Conservation (phyloP, 2,797 vertebrate genomes). For the Danio albolineatus region DNA sequence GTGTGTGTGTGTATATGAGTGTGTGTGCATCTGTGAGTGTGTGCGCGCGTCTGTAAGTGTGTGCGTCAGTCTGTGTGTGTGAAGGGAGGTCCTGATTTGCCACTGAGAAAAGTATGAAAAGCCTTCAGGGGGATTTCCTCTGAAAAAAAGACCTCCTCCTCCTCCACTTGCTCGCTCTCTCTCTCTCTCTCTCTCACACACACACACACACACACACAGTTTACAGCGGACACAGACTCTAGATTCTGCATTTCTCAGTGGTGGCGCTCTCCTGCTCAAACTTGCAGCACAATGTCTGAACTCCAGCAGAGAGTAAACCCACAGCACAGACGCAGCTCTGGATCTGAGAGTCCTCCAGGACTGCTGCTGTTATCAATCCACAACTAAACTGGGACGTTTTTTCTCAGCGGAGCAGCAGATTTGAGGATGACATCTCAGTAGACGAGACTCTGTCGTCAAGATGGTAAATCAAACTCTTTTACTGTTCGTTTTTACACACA, state of each 20-base stretch:
- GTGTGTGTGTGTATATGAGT: neutral
- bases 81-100: slow-evolving; percentile 63
- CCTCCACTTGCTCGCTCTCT: slow-evolving; percentile 55
- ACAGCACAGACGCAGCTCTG: slow-evolving; percentile 38
- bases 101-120: slow-evolving; percentile 75
- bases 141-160: slow-evolving; percentile 76
- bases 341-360: slow-evolving; percentile 68
- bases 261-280: slow-evolving; percentile 46
- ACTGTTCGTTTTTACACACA: slow-evolving; percentile 24
- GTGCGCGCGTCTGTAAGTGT: slow-evolving; percentile 25
- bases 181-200: slow-evolving; percentile 29
- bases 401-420: slow-evolving; percentile 65
- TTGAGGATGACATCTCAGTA: slow-evolving; percentile 67
- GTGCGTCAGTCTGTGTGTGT: slow-evolving; percentile 35
- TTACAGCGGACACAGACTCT: slow-evolving; percentile 52
- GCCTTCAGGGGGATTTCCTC: slow-evolving; percentile 84
- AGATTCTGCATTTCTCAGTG: slow-evolving; percentile 55
- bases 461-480: slow-evolving; percentile 72
- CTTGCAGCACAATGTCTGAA: slow-evolving; percentile 64
- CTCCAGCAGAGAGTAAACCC: neutral
- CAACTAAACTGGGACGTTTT: slow-evolving; percentile 57
- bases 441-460: slow-evolving; percentile 67
- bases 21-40: neutral
- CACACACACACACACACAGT: slow-evolving; percentile 48
- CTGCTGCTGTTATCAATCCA: slow-evolving; percentile 43